Percentiles rank a stretch among this genome's conserved stretches.
phyloP scores from a whole-genome alignment of 2,888 invertebrate species.

The Mechanitis messenoides region DNA sequence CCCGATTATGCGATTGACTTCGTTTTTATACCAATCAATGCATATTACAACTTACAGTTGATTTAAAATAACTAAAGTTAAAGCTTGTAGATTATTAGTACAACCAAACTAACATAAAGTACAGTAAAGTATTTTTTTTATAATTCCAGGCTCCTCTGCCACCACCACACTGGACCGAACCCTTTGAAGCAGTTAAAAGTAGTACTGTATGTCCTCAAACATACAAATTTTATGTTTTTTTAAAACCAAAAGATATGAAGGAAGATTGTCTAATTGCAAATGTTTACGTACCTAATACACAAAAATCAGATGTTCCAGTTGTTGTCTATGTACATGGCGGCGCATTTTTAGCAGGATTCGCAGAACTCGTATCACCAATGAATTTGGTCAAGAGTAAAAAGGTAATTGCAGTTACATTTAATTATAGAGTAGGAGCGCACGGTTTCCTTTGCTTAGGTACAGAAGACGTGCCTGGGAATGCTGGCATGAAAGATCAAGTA shows the following conservation, averaged over 20 bases:
- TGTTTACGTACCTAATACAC: constrained; percentile 32
- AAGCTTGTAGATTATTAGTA: no score
- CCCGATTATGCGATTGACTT: no score
- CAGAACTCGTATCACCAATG: constrained; percentile 34
- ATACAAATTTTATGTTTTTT: neutral
- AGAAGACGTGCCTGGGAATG: constrained; percentile 35
- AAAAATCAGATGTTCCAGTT: constrained; percentile 41
- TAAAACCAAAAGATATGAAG: neutral
- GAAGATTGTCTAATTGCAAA: constrained; percentile 37
- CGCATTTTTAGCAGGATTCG: constrained; percentile 48
- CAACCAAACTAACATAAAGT: no score
- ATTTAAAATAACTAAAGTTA: no score
- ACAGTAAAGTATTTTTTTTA: no score
- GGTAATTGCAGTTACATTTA: constrained; percentile 43
- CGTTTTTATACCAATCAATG: no score
- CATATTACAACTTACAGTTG: no score
- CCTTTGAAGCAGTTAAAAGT: constrained; percentile 36
- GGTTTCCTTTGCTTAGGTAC: constrained; percentile 34
- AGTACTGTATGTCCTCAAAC: constrained; percentile 39
- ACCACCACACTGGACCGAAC: constrained; percentile 35
- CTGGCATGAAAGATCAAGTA: constrained; percentile 40
- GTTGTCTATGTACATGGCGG: constrained; percentile 63
- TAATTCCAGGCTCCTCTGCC: constrained; percentile 42
- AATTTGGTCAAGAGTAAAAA: constrained; percentile 36
- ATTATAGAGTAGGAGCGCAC: constrained; percentile 43